phyloP scores from a whole-genome alignment of 2,888 invertebrate genomes.

The Synergus gifuensis region DNA sequence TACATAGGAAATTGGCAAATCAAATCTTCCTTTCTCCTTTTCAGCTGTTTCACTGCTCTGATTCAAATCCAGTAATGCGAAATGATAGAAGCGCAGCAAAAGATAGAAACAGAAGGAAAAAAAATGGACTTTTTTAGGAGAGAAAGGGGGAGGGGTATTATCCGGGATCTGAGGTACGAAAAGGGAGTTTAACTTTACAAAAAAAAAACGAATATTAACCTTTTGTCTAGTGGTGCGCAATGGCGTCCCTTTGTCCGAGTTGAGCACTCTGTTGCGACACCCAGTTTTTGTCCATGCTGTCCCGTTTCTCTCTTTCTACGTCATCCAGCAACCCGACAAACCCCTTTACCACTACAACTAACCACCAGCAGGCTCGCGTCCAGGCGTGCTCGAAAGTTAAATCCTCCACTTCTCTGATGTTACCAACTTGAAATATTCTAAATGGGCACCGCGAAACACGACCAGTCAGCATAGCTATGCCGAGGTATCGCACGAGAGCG shows the following conservation, averaged over 20 bases:
- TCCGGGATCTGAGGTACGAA: constrained; percentile 43
- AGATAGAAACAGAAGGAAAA: constrained; percentile 32
- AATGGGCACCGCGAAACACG: constrained; percentile 14
- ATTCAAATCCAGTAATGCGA: constrained; percentile 26
- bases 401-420: constrained; percentile 61
- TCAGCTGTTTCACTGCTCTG: neutral
- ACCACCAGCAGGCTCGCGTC: constrained; percentile 18
- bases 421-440: constrained; percentile 54
- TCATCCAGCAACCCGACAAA: constrained; percentile 46
- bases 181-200: constrained; percentile 67
- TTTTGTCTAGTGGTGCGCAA: constrained; percentile 71
- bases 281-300: constrained; percentile 71
- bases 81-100: constrained; percentile 23
- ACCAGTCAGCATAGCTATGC: neutral
- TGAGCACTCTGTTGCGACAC: constrained; percentile 75
- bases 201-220: constrained; percentile 73
- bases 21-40: neutral
- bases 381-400: constrained; percentile 61
- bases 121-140: constrained; percentile 37
- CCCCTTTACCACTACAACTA: constrained; percentile 40
- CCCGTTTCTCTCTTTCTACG: constrained; percentile 42
- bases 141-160: constrained; percentile 37
- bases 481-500: neutral
- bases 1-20: neutral
- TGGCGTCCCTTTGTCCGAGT: constrained; percentile 72